Evolutionary conservation across 2,888 invertebrate species (phyloP), one percentile per base, ranked within the genome.

Genomic region (Dynastes grantii): DNA sequence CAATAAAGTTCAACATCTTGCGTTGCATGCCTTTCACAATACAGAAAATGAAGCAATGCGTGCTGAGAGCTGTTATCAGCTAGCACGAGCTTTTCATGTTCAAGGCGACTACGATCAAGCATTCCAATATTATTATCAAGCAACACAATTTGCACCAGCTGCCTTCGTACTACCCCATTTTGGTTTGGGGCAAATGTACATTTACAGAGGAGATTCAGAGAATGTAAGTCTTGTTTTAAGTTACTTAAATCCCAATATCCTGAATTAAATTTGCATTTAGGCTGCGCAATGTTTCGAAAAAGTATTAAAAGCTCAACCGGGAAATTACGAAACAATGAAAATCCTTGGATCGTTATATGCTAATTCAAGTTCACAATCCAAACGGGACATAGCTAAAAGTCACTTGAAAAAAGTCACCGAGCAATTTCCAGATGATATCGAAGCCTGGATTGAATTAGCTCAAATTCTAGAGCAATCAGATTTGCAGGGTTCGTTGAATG

Each of bases 271-370:
- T 77, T 1, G 5, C 22, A 32, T 85, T 68, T 85, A 97, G 97
- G 98, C 99, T 0, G 97, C 98, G 0, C 96, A 97, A 87, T 98
- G 98, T 88, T 99, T 99, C 88, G 99, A 99, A 90, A 98, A 98
- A 90, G 99, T 99, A 0, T 90, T 99, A 4, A 99, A 99, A 90
- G 96, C 94, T 0, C 97, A 98, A 87, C 98, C 99, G 0, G 97
- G 97, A 51, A 99, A 99, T 90, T 98, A 98, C 86, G 99, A 99
- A 89, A 98, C 99, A 0, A 98, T 99, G 97, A 99, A 99, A 90
- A 99, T 99, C 84, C 92, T 99, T 9, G 99, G 99, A 1, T 98
- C 98, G 0, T 90, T 99, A 0, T 99, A 99, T 88, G 98, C 99
- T 0, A 95, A 94, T 86, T 97, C 97, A 0, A 91, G 93, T 16